phyloP scores from a whole-genome alignment of 2,888 invertebrate species.

The Spisula subtruncata region DNA sequence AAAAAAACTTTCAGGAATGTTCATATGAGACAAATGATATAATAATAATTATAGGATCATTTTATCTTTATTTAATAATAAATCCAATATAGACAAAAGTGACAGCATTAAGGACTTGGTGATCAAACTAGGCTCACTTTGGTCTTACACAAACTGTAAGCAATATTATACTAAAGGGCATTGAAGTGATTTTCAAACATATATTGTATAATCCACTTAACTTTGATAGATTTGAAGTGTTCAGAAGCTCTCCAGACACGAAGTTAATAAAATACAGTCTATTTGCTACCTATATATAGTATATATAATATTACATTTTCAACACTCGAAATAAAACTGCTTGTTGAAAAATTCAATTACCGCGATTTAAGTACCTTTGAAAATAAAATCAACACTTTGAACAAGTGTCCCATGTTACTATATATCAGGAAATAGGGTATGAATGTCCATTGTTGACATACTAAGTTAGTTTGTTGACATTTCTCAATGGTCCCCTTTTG shows the following conservation, averaged over 20 bases:
- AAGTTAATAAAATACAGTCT: neutral
- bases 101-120: neutral
- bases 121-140: neutral
- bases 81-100: neutral
- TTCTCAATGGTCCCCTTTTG: slow-evolving; percentile 57
- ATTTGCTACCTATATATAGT: neutral
- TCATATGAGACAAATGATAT: neutral
- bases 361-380: neutral
- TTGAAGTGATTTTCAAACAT: neutral
- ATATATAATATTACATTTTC: slow-evolving; percentile 13
- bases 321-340: neutral
- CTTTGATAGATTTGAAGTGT: neutral
- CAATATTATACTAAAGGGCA: neutral
- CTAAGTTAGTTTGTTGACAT: slow-evolving; percentile 55
- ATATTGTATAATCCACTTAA: slow-evolving; percentile 1
- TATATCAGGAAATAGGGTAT: slow-evolving; percentile 57
- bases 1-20: too few relatives aligned
- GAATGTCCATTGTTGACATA: slow-evolving; percentile 56
- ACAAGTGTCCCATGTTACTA: slow-evolving; percentile 26
- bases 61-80: neutral
- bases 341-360: neutral
- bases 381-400: slow-evolving; percentile 33
- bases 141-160: neutral
- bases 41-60: neutral
- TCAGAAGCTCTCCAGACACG: neutral